Base-by-base conservation (phyloP, 2,797 vertebrate species). In the Hydrocynus forskahlii region DNA sequence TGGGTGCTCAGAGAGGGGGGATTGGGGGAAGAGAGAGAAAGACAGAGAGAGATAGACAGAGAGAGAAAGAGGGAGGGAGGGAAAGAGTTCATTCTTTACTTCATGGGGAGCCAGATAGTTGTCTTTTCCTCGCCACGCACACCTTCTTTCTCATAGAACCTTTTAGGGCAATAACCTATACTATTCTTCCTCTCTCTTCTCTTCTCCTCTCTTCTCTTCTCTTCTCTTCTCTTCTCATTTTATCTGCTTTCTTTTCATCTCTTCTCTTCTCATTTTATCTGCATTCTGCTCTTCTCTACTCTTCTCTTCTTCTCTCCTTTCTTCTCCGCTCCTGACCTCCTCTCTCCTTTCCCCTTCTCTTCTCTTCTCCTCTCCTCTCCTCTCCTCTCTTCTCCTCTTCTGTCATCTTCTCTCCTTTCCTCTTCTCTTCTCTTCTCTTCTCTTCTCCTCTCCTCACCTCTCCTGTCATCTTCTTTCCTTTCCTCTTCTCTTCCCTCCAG, bases 361-460 rank as follows among this genome's bases (percentile, higher is more conserved):
- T 9, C n/a, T 59, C 59, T 13, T 13, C 23, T 63, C 60, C 5
- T 1, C 12, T 14, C 25, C 4, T 63, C 25, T 29, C 4, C 16
- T 17, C 25, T 35, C 12, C 0, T 9, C 13, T 16, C 25, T 29
- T 4, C 23, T 14, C 3, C 2, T 14, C 1, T 16, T 5, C 4
- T 63, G 29, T 14, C 10, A 16, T 63, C 23, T 35, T 0, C 16
- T 8, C 13, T 63, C 16, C 25, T 63, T 6, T 3, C 16, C 29
- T 4, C 13, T 25, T 62, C 60, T 29, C 12, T 21, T 14, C 23
- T 4, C 9, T 4, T 8, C 52, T 35, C 74, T 69, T 71, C 69
- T 74, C 29, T 43, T 67, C 73, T 52, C 55, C 76, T 45, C 40
- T 48, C 62, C 74, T 62, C 63, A 57, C 45, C 63, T 57, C 59